Conservation (phyloP, 2,797 vertebrate species). For the Rousettus madagascariensis region DNA sequence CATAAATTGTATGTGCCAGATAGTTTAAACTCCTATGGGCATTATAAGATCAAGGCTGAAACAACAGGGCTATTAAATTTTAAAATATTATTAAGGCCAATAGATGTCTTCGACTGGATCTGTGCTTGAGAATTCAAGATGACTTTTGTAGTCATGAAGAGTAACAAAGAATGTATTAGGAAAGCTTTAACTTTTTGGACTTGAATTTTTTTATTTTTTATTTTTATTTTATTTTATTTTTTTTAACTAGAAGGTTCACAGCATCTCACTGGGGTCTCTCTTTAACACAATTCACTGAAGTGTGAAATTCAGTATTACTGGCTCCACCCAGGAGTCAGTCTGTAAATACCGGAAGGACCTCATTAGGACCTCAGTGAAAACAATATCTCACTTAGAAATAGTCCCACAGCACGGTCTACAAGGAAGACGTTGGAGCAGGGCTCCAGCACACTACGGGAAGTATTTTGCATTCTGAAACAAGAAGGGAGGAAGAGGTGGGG, state of each 20-base stretch:
- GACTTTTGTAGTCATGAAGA: constrained; percentile 55
- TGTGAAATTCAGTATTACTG: constrained; percentile 39
- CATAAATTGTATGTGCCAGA: constrained; percentile 73
- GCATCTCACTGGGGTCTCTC: neutral
- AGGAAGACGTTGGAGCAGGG: neutral
- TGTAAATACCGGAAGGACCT: neutral
- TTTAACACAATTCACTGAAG: constrained; percentile 25
- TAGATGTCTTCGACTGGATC: constrained; percentile 42
- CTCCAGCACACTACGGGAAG: neutral
- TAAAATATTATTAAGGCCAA: constrained; percentile 63
- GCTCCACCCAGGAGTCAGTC: neutral
- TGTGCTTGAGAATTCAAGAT: constrained; percentile 56
- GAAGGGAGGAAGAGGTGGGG: neutral
- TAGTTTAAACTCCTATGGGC: constrained; percentile 79
- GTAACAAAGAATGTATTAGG: constrained; percentile 37
- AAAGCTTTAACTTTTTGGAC: constrained; percentile 34
- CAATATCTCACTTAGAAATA: neutral
- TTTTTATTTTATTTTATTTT: neutral
- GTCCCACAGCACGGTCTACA: neutral
- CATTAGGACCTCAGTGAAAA: neutral
- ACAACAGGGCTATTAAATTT: constrained; percentile 63
- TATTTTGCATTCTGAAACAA: neutral
- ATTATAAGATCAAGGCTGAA: constrained; percentile 45
- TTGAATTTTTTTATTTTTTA: neutral
- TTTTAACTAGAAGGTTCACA: neutral